phyloP scores from a whole-genome alignment of 2,797 vertebrate species.

The Platyrinchus mystaceus region DNA sequence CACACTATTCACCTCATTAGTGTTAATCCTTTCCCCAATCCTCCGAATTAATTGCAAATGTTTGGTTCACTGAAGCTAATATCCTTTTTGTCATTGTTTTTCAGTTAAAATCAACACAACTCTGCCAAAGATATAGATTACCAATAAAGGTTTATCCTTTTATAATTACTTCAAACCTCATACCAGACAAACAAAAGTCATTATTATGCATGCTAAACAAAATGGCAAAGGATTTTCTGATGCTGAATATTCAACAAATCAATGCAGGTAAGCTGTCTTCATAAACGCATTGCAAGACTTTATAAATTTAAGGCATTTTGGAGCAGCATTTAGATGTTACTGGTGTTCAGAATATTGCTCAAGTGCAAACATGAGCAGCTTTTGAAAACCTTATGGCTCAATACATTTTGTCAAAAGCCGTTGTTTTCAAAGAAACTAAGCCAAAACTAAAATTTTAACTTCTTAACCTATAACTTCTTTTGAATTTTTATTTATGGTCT shows the following conservation, averaged over 20 bases:
- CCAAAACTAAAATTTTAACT: not conserved
- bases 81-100: constrained; percentile 68
- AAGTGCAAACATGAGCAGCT: not conserved
- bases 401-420: not conserved
- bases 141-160: constrained; percentile 71
- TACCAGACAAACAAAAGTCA: constrained; percentile 52
- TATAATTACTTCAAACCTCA: constrained; percentile 71
- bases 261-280: constrained; percentile 3
- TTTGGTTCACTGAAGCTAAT: constrained; percentile 69
- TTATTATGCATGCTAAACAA: constrained; percentile 60
- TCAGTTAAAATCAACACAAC: constrained; percentile 71
- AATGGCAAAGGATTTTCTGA: constrained; percentile 60
- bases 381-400: not conserved
- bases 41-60: constrained; percentile 70
- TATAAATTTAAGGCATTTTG: not conserved
- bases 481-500: constrained; percentile 24
- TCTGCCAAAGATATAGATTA: constrained; percentile 71
- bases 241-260: constrained; percentile 59
- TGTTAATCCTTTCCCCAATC: constrained; percentile 63
- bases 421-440: not conserved
- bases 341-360: not conserved
- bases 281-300: not conserved
- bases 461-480: not conserved
- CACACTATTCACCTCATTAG: constrained; percentile 69
- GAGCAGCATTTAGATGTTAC: not conserved